Evolutionary conservation across 2,113 vertebrate genomes (phyloP).

Genomic region (Pungitius pungitius): DNA sequence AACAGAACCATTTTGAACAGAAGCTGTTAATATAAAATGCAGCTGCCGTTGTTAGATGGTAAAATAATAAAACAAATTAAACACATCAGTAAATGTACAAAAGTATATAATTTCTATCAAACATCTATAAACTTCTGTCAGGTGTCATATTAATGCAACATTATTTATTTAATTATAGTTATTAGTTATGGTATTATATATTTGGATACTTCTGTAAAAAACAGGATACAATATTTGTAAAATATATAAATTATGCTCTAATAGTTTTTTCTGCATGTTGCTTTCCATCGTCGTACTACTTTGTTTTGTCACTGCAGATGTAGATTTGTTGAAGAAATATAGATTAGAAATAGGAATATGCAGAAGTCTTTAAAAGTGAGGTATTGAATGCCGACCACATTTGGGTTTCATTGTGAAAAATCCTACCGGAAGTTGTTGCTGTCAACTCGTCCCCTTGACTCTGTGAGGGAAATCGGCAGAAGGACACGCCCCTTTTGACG

Average conservation of each 20-base stretch:
- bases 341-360: no score
- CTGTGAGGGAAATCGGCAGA: background rate
- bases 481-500: background rate
- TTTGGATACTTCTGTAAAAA: no score
- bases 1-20: background rate
- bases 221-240: no score
- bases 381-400: background rate
- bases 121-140: background rate
- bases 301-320: background rate
- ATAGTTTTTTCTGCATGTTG: no score
- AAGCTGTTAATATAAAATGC: no score
- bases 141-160: no score
- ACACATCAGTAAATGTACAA: background rate
- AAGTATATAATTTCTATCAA: no score
- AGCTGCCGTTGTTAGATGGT: background rate
- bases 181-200: no score
- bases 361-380: background rate
- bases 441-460: background rate
- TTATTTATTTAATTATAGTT: no score
- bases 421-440: background rate
- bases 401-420: constrained; percentile 16
- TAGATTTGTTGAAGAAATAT: background rate
- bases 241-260: no score
- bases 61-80: background rate
- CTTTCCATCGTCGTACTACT: no score